These are phyloP conservation scores for Polia nebulosa DNA, from an alignment of 2,888 invertebrate species.

Conservation along the genomic window DNA sequence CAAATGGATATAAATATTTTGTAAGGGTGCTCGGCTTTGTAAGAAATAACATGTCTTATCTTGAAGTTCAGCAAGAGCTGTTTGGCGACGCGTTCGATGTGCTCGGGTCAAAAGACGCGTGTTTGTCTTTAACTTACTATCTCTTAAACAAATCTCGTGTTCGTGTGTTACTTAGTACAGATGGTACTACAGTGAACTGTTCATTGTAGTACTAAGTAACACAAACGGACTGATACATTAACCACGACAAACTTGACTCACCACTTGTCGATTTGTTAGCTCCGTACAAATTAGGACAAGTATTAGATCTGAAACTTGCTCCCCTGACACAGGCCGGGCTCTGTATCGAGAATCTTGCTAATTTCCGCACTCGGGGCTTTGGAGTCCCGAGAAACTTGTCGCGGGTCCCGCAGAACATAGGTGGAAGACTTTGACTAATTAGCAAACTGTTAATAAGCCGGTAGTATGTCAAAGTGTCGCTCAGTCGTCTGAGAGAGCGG, in stretches of 20 bases:
- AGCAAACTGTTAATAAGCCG: conserved; percentile 52
- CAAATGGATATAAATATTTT: conserved; percentile 46
- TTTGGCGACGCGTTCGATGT: background rate
- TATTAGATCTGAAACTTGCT: conserved; percentile 35
- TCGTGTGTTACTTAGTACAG: background rate
- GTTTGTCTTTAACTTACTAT: background rate
- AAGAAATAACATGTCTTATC: conserved; percentile 17
- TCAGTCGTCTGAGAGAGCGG: conserved; percentile 32
- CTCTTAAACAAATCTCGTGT: background rate
- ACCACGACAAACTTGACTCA: background rate
- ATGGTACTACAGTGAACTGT: background rate
- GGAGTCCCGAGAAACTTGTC: conserved; percentile 37
- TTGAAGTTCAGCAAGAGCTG: conserved; percentile 13
- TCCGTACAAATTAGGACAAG: conserved; percentile 29
- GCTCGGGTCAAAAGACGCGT: conserved; percentile 10
- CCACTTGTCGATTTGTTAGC: conserved; percentile 31
- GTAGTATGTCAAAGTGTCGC: conserved; percentile 32
- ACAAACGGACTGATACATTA: background rate
- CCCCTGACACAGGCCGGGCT: conserved; percentile 25
- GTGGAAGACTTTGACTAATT: conserved; percentile 56
- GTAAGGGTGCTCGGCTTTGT: conserved; percentile 22
- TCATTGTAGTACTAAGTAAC: conserved; percentile 1
- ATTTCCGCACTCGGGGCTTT: conserved; percentile 34
- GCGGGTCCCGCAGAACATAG: conserved; percentile 25
- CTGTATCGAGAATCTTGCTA: conserved; percentile 42